Evolutionary conservation across 64 coral and sea anemone species (phyloP).

Genomic region (Anthopleura sola): DNA sequence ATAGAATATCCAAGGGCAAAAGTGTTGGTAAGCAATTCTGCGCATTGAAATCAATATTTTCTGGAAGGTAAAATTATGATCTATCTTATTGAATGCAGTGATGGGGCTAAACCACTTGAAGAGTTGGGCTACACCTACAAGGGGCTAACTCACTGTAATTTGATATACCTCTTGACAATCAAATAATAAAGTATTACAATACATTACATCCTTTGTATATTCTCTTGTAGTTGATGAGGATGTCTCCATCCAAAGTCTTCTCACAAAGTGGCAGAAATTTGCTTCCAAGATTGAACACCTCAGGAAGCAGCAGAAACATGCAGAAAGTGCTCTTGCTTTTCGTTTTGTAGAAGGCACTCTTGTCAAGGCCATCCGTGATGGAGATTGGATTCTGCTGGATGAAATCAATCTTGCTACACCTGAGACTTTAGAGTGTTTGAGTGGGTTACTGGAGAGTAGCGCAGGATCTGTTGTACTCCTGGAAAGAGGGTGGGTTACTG

Average conservation of each 20-base stretch:
- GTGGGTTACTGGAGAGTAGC: constrained; percentile 87
- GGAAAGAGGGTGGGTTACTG: constrained; percentile 80
- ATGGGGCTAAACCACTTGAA: too few species aligned
- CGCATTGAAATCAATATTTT: too few species aligned
- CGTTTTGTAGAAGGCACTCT: constrained; percentile 88
- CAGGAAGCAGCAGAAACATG: constrained; percentile 82
- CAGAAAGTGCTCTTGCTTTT: constrained; percentile 79
- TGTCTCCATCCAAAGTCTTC: background rate
- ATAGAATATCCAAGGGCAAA: constrained; percentile 55
- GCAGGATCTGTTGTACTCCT: constrained; percentile 83
- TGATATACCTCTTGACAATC: too few species aligned
- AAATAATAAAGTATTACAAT: too few species aligned
- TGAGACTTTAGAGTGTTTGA: constrained; percentile 96
- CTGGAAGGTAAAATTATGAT: too few species aligned
- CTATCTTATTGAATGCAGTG: too few species aligned
- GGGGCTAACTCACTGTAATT: too few species aligned
- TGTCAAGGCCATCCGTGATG: constrained; percentile 73
- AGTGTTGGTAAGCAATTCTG: background rate
- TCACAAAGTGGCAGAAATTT: constrained; percentile 64
- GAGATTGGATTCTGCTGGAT: constrained; percentile 93
- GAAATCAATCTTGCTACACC: constrained; percentile 95
- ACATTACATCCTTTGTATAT: background rate
- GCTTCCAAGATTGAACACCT: constrained; percentile 61
- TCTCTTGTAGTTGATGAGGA: background rate
- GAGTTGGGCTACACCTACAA: too few species aligned